A percentile compares a stretch with the other conserved stretches of the same genome.
Conservation (phyloP, 1,140 invertebrate species). For the Mya arenaria region DNA sequence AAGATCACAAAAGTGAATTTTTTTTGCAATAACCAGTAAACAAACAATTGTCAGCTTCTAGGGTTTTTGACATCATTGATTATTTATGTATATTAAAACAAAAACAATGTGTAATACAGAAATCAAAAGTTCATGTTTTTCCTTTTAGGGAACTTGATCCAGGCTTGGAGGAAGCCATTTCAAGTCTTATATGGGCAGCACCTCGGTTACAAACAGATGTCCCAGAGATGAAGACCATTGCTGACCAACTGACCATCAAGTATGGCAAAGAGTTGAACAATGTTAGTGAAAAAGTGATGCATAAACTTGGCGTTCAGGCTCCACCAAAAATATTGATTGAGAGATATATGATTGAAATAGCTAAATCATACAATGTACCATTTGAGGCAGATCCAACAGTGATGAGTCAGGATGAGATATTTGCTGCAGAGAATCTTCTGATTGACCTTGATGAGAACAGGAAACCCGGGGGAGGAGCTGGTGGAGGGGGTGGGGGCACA, state of each 20-base stretch:
- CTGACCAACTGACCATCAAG: constrained; percentile 94
- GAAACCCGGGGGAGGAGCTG: constrained; percentile 65
- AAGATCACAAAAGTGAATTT: no score
- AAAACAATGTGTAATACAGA: no score
- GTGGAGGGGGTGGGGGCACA: constrained; percentile 81
- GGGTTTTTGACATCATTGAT: no score
- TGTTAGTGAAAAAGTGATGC: constrained; percentile 97
- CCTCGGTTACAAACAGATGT: constrained; percentile 85
- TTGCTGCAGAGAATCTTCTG: constrained; percentile 86
- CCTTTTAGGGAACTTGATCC: constrained; percentile 91
- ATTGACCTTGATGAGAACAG: constrained; percentile 86
- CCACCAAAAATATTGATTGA: constrained; percentile 98
- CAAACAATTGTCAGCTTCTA: no score
- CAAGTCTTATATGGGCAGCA: constrained; percentile 97
- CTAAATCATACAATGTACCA: constrained; percentile 87
- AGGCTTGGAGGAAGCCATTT: no score
- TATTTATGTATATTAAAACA: no score
- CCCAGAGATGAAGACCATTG: constrained; percentile 92
- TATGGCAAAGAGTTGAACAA: constrained; percentile 94
- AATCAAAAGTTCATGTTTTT: background rate
- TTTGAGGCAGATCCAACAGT: constrained; percentile 82
- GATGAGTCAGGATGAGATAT: constrained; percentile 90
- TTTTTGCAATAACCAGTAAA: no score
- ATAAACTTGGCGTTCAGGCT: constrained; percentile 97
- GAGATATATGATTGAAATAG: constrained; percentile 92